Percentiles rank a stretch among this genome's conserved stretches.
phyloP scores from a whole-genome alignment of 2,797 vertebrate genomes.

The Hipposideros larvatus region DNA sequence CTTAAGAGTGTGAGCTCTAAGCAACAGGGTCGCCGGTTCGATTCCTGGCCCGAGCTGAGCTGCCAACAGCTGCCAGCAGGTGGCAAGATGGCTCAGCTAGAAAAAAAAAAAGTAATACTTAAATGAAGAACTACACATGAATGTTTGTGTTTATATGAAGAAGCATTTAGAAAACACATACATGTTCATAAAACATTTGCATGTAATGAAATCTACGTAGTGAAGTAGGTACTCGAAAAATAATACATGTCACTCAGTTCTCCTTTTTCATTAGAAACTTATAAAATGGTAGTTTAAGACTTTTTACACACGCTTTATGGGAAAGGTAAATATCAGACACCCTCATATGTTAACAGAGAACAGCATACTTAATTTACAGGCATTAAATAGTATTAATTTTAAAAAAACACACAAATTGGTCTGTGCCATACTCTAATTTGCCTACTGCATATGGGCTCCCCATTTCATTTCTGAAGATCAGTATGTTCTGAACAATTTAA shows the following conservation, averaged over 20 bases:
- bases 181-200: background rate
- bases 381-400: background rate
- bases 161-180: background rate
- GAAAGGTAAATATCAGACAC: background rate
- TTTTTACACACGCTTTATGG: background rate
- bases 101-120: background rate
- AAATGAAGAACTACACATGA: background rate
- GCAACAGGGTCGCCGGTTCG: too few species aligned
- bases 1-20: too few species aligned
- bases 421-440: background rate
- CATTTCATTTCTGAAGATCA: background rate
- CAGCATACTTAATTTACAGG: background rate
- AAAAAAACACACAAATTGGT: background rate
- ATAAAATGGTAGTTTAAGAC: conserved; percentile 2
- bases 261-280: conserved; percentile 23
- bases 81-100: too few species aligned
- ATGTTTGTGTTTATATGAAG: background rate
- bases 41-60: too few species aligned
- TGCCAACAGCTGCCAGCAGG: too few species aligned
- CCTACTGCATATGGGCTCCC: background rate
- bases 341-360: background rate
- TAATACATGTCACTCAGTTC: background rate
- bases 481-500: background rate
- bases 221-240: background rate
- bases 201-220: background rate